Evolutionary conservation across 2,888 invertebrate genomes (phyloP).

Genomic region (Sphaerophoria taeniata): DNA sequence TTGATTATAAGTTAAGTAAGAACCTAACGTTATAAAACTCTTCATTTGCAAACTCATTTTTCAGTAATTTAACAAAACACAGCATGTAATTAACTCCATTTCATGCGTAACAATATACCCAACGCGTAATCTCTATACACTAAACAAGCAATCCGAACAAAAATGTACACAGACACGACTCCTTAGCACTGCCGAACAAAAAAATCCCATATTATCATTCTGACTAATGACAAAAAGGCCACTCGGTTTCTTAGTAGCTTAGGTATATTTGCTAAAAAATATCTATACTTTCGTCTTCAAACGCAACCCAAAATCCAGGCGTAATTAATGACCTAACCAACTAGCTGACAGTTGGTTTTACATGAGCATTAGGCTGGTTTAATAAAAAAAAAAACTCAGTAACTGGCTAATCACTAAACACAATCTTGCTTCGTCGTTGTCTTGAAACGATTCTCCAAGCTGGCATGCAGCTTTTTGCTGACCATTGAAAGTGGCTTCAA

Average conservation of each 20-base stretch:
- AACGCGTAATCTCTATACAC: slow-evolving; percentile 1
- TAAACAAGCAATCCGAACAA: slow-evolving; percentile 26
- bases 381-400: neutral
- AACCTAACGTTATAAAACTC: too few relatives aligned
- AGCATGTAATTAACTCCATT: slow-evolving; percentile 6
- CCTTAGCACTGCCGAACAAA: neutral
- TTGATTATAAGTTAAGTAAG: too few relatives aligned
- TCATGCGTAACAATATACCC: neutral
- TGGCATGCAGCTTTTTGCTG: slow-evolving; percentile 36
- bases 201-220: neutral
- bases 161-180: neutral
- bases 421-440: slow-evolving; percentile 36
- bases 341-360: slow-evolving; percentile 53
- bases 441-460: neutral
- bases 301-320: slow-evolving; percentile 42
- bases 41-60: too few relatives aligned
- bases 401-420: slow-evolving; percentile 50
- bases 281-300: slow-evolving; percentile 7
- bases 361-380: slow-evolving; percentile 40
- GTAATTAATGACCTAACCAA: slow-evolving; percentile 65
- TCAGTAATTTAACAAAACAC: slow-evolving; percentile 1
- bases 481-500: slow-evolving; percentile 9
- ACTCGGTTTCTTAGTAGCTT: neutral
- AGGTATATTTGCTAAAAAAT: slow-evolving; percentile 34
- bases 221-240: neutral